These are phyloP conservation scores for Catharus bicknelli DNA, from an alignment of 2,113 vertebrate species.

Conservation along the genomic window DNA sequence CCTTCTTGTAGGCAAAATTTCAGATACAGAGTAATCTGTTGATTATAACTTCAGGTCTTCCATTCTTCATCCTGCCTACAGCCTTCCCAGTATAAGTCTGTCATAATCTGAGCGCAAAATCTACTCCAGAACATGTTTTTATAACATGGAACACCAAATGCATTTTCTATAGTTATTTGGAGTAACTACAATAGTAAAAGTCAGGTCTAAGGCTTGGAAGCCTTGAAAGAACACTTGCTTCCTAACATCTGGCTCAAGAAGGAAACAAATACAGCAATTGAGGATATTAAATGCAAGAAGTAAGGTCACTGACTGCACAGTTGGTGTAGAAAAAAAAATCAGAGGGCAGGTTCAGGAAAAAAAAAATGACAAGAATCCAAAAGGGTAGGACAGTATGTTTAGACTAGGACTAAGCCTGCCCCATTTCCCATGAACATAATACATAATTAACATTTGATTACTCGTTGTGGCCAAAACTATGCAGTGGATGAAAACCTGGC, in stretches of 20 bases:
- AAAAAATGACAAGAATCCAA: neutral
- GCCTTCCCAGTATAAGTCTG: neutral
- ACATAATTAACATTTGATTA: neutral
- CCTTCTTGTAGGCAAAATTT: neutral
- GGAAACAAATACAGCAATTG: neutral
- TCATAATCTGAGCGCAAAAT: neutral
- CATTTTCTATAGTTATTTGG: neutral
- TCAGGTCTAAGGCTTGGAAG: neutral
- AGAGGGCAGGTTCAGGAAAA: neutral
- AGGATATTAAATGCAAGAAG: neutral
- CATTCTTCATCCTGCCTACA: neutral
- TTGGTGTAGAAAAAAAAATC: neutral
- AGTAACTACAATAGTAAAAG: neutral
- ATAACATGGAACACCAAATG: neutral
- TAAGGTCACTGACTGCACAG: neutral
- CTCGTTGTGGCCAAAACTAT: neutral
- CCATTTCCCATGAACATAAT: neutral
- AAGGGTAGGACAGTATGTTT: neutral
- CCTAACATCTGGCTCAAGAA: neutral
- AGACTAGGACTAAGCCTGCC: neutral
- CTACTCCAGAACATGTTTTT: neutral
- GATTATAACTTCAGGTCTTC: neutral
- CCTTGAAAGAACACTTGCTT: neutral
- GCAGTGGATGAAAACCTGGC: neutral
- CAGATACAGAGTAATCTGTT: neutral